These are phyloP conservation scores for Germaria angustata DNA, from an alignment of 2,888 invertebrate species.

Conservation along the genomic window DNA sequence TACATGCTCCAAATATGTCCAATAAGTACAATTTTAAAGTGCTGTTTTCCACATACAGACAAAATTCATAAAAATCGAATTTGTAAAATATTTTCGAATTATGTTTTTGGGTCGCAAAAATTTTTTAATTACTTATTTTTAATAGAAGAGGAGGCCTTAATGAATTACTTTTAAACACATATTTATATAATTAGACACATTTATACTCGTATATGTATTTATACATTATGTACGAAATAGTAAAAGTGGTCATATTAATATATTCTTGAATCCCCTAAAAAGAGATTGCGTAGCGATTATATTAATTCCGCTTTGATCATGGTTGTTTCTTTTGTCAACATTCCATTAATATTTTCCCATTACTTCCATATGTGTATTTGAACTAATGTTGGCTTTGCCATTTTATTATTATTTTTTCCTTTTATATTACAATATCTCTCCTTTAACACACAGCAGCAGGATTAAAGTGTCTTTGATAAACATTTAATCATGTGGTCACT, in stretches of 20 bases:
- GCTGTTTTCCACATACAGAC: no score
- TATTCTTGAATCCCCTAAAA: background rate
- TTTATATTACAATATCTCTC: background rate
- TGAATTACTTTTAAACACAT: no score
- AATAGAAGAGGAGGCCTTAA: no score
- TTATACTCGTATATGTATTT: background rate
- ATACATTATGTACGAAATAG: no score
- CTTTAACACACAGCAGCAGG: background rate
- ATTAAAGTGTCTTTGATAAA: conserved; percentile 58
- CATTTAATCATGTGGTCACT: conserved; percentile 64
- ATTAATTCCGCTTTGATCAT: background rate
- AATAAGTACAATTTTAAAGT: no score
- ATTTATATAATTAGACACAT: no score
- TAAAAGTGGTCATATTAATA: no score
- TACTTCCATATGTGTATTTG: background rate
- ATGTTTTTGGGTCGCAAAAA: no score
- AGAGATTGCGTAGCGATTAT: background rate
- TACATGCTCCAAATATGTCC: no score
- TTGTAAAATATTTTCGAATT: no score
- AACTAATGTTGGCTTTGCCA: conserved; percentile 10
- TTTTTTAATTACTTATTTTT: no score
- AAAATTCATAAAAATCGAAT: no score
- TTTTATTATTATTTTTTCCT: conserved; percentile 1
- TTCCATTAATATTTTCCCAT: background rate
- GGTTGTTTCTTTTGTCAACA: background rate